Conservation (phyloP, 2,113 vertebrate genomes). For the Coregonus clupeaformis region DNA sequence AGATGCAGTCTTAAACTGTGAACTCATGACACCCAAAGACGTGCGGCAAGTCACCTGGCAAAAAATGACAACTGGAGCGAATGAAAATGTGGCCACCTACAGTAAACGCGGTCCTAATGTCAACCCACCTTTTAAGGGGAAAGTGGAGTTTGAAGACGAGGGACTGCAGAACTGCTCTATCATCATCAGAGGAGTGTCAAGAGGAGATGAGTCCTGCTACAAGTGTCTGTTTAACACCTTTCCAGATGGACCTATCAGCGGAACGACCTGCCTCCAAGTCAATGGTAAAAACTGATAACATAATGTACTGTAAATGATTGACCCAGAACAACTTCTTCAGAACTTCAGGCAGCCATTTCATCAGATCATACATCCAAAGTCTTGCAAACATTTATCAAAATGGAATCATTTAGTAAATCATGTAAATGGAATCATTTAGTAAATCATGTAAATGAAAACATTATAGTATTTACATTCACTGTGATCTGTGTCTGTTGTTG, state of each 20-base stretch:
- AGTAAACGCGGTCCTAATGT: slow-evolving; percentile 11
- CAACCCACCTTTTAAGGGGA: not conserved
- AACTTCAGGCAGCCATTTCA: not conserved
- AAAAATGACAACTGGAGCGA: not conserved
- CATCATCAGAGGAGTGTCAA: slow-evolving; percentile 3
- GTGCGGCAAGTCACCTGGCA: slow-evolving; percentile 26
- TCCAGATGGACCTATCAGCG: slow-evolving; percentile 8
- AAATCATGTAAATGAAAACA: too few species aligned
- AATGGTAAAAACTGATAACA: slow-evolving; percentile 15
- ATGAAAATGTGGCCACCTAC: slow-evolving; percentile 13
- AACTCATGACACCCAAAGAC: not conserved
- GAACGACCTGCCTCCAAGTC: slow-evolving; percentile 17
- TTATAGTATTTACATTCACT: too few species aligned
- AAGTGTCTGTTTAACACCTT: slow-evolving; percentile 20
- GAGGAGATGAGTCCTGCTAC: slow-evolving; percentile 20
- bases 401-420: too few species aligned
- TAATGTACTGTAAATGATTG: not conserved
- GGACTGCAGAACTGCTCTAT: slow-evolving; percentile 8
- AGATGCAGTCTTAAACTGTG: slow-evolving; percentile 3
- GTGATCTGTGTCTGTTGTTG: too few species aligned
- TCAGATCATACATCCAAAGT: too few species aligned
- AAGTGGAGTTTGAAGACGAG: not conserved
- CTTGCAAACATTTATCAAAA: too few species aligned
- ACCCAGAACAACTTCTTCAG: not conserved
- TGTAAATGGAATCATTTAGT: too few species aligned